Evolutionary conservation across 2,797 vertebrate species (phyloP).

Genomic region (Valencia hispanica): DNA sequence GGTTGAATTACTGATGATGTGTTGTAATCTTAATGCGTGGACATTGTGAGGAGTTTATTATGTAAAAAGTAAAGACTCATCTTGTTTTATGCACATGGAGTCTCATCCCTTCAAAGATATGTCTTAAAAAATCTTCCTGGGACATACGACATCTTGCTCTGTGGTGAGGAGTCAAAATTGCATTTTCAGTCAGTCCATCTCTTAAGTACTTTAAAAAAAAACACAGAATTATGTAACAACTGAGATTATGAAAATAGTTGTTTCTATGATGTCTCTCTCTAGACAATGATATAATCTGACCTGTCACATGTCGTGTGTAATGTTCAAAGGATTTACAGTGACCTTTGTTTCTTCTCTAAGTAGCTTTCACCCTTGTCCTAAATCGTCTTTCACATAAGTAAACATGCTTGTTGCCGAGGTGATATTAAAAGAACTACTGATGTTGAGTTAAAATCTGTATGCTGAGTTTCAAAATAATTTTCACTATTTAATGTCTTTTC

Average conservation of each 20-base stretch:
- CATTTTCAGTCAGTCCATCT: slow-evolving; percentile 3
- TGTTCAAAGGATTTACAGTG: slow-evolving; percentile 19
- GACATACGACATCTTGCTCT: slow-evolving; percentile 9
- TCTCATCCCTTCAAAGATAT: slow-evolving; percentile 54
- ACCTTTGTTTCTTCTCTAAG: slow-evolving; percentile 29
- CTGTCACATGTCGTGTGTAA: slow-evolving; percentile 17
- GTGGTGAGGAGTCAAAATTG: neutral
- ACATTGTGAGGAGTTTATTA: slow-evolving; percentile 25
- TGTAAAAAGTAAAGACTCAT: slow-evolving; percentile 14
- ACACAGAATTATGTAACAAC: slow-evolving; percentile 13
- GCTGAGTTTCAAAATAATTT: neutral
- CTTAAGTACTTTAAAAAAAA: neutral
- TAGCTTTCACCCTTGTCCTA: slow-evolving; percentile 22
- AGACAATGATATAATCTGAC: slow-evolving; percentile 23
- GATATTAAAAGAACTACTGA: neutral
- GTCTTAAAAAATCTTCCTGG: slow-evolving; percentile 25
- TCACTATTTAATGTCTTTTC: neutral
- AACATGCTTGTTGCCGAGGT: neutral
- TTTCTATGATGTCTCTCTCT: slow-evolving; percentile 17
- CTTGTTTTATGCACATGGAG: slow-evolving; percentile 41
- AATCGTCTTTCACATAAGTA: neutral
- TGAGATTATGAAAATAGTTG: slow-evolving; percentile 14
- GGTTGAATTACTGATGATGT: slow-evolving; percentile 7
- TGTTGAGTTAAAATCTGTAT: neutral
- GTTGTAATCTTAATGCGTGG: slow-evolving; percentile 6